Conservation (phyloP, 1,140 invertebrate genomes). For the Copidosoma floridanum region DNA sequence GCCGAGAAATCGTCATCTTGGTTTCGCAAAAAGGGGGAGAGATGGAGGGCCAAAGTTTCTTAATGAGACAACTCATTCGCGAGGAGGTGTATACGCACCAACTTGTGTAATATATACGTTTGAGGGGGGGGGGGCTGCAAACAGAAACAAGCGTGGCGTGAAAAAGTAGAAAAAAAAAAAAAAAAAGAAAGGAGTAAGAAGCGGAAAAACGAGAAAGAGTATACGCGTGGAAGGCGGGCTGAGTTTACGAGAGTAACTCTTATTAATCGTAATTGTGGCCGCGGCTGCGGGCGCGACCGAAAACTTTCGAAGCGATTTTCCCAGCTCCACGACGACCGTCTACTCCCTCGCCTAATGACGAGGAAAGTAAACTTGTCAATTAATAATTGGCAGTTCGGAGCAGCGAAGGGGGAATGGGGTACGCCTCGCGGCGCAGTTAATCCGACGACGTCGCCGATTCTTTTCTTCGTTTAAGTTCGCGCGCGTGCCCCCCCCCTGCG, state of each 20-base stretch:
- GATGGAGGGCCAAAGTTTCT: neutral
- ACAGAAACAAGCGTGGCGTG: neutral
- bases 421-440: slow-evolving; percentile 31
- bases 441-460: slow-evolving; percentile 27
- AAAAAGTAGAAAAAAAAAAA: slow-evolving; percentile 4
- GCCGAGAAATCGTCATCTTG: too few species aligned
- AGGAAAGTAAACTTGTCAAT: slow-evolving; percentile 45
- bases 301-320: slow-evolving; percentile 39
- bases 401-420: too few species aligned
- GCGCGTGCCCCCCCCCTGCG: neutral
- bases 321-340: slow-evolving; percentile 19
- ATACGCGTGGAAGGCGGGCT: slow-evolving; percentile 23
- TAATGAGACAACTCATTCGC: slow-evolving; percentile 13
- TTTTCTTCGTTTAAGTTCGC: slow-evolving; percentile 40
- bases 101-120: too few species aligned
- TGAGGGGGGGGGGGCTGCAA: too few species aligned
- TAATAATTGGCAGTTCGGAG: slow-evolving; percentile 39
- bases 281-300: slow-evolving; percentile 35
- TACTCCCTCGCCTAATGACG: slow-evolving; percentile 26
- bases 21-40: too few species aligned
- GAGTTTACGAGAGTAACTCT: slow-evolving; percentile 36
- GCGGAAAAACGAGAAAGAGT: slow-evolving; percentile 19
- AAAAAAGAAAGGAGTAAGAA: slow-evolving; percentile 14
- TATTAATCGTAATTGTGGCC: slow-evolving; percentile 46
- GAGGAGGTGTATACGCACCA: too few species aligned